A percentile compares a stretch with the other conserved stretches of the same genome.
Conservation (phyloP, 2,113 vertebrate species). For the Marmota flaviventris region DNA sequence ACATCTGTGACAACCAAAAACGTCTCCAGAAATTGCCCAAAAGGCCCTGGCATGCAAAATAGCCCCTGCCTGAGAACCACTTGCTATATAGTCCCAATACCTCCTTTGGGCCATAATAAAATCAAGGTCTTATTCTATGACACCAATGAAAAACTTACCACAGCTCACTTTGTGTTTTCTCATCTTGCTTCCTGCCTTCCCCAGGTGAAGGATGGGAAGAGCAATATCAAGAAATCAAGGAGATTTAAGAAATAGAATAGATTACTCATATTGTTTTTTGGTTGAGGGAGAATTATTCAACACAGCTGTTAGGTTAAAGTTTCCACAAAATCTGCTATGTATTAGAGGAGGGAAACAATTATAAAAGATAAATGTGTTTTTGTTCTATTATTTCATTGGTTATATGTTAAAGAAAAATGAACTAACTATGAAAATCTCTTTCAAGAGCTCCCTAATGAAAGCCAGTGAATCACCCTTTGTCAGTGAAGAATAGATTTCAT, state of each 20-base stretch:
- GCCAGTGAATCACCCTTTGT: slow-evolving; percentile 53
- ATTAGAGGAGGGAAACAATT: slow-evolving; percentile 66
- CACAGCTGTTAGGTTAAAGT: slow-evolving; percentile 52
- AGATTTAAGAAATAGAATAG: slow-evolving; percentile 19
- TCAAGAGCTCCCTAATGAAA: slow-evolving; percentile 61
- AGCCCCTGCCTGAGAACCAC: background rate
- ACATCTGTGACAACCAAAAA: background rate
- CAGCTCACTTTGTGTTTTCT: slow-evolving; percentile 15
- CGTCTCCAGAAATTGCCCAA: slow-evolving; percentile 1
- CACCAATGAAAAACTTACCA: background rate
- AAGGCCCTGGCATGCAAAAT: background rate
- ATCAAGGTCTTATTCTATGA: background rate
- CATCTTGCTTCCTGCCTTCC: background rate
- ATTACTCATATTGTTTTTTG: slow-evolving; percentile 52
- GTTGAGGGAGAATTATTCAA: slow-evolving; percentile 54
- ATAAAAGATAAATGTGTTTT: slow-evolving; percentile 72
- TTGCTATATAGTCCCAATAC: background rate
- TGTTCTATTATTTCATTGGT: slow-evolving; percentile 58
- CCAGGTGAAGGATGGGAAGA: slow-evolving; percentile 26
- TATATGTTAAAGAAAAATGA: slow-evolving; percentile 69
- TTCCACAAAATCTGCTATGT: slow-evolving; percentile 59
- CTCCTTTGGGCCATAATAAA: background rate
- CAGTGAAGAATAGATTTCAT: slow-evolving; percentile 35
- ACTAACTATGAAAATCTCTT: slow-evolving; percentile 46
- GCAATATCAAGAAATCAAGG: slow-evolving; percentile 32